A percentile compares a stretch with the other conserved stretches of the same genome.
phyloP scores from a whole-genome alignment of 2,888 invertebrate genomes.

The Drosophila koepferae region DNA sequence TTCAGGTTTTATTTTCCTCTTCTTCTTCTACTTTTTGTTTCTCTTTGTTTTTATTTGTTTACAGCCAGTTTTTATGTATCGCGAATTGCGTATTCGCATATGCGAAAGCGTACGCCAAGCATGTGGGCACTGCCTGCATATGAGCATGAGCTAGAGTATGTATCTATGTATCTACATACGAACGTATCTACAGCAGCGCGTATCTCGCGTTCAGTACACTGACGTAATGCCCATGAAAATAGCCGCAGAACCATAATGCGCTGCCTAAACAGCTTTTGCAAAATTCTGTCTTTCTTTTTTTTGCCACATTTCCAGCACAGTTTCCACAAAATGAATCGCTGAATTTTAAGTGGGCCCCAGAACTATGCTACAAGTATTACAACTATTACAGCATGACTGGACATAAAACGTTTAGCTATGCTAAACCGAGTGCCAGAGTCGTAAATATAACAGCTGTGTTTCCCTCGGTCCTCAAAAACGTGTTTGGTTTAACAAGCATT shows the following conservation, averaged over 20 bases:
- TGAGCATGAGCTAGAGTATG: conserved; percentile 24
- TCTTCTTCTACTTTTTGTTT: conserved; percentile 4
- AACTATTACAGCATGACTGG: conserved; percentile 12
- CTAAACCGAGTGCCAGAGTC: conserved; percentile 26
- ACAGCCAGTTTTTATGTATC: conserved; percentile 57
- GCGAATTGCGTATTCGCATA: conserved; percentile 55
- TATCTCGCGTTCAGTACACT: conserved; percentile 30
- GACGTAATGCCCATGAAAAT: conserved; percentile 74
- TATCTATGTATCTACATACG: conserved; percentile 5
- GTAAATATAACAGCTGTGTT: conserved; percentile 45
- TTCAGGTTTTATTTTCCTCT: background rate
- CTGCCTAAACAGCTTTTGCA: conserved; percentile 41
- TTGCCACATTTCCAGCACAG: conserved; percentile 35
- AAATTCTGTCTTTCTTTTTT: background rate
- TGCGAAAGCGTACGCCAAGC: conserved; percentile 49
- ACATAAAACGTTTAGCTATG: conserved; percentile 37
- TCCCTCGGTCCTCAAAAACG: conserved; percentile 19
- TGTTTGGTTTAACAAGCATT: conserved; percentile 37
- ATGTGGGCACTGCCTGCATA: conserved; percentile 48
- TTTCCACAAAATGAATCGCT: conserved; percentile 31
- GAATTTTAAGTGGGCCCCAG: conserved; percentile 54
- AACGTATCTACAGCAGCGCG: conserved; percentile 3
- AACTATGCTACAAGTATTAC: conserved; percentile 41
- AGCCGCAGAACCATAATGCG: conserved; percentile 49
- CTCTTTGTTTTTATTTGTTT: conserved; percentile 50